A percentile compares a stretch with the other conserved stretches of the same genome.
Evolutionary conservation across 2,113 vertebrate genomes (phyloP).

Genomic region (Boulengeromyrus knoepffleri): DNA sequence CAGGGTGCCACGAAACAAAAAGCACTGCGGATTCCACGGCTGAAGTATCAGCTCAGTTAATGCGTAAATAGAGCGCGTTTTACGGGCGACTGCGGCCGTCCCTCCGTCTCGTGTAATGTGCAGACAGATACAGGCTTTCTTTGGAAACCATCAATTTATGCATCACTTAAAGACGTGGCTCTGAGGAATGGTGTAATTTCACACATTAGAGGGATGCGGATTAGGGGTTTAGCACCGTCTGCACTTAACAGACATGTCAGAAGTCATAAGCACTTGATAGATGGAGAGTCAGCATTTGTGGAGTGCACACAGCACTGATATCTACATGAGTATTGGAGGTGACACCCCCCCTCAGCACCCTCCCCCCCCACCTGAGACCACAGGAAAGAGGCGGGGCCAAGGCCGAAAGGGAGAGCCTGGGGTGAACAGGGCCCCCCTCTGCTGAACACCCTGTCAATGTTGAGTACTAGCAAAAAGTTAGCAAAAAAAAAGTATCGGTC

Average conservation of each 20-base stretch:
- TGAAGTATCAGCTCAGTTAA: not conserved
- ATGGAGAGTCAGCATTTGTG: not conserved
- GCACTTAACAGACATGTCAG: not conserved
- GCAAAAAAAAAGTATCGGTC: not conserved
- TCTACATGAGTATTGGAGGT: not conserved
- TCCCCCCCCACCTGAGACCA: not conserved
- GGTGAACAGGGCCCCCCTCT: not conserved
- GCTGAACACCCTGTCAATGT: not conserved
- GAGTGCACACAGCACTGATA: conserved; percentile 17
- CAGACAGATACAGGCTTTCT: not conserved
- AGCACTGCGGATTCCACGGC: not conserved
- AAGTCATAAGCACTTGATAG: conserved; percentile 1
- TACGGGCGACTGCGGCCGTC: not conserved
- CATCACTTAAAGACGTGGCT: not conserved
- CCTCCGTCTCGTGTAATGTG: not conserved
- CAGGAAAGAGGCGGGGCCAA: not conserved
- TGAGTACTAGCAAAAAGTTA: not conserved
- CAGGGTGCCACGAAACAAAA: not conserved
- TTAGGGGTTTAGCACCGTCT: not conserved
- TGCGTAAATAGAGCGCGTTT: not conserved
- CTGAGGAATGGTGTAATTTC: not conserved
- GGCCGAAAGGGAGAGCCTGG: not conserved
- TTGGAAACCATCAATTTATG: not conserved
- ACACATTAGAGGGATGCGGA: not conserved
- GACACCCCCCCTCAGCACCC: conserved; percentile 1